These are phyloP conservation scores for Tigriopus japonicus DNA, from an alignment of 1,140 invertebrate genomes.

Conservation along the genomic window DNA sequence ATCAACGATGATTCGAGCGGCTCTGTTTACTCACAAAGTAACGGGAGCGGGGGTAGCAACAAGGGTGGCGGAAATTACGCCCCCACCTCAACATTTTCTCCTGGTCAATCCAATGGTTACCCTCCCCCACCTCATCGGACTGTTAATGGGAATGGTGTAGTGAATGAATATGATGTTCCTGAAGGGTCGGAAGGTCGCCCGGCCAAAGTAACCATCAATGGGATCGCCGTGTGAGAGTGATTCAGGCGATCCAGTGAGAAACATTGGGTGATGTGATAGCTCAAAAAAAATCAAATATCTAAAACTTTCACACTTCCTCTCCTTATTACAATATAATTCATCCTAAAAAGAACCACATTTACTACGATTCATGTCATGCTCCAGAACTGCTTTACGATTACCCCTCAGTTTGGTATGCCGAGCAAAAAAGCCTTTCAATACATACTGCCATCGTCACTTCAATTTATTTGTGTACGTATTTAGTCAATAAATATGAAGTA, in stretches of 20 bases:
- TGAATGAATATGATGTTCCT: conserved; percentile 9
- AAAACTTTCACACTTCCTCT: too few relatives aligned
- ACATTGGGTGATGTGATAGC: too few relatives aligned
- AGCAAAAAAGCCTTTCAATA: too few relatives aligned
- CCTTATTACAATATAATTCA: too few relatives aligned
- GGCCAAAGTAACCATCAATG: conserved; percentile 6
- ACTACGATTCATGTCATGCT: too few relatives aligned
- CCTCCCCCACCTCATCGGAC: neutral
- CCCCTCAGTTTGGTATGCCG: too few relatives aligned
- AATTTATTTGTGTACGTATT: too few relatives aligned
- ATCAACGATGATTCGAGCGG: conserved; percentile 11
- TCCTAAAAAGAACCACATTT: too few relatives aligned
- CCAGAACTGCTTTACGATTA: too few relatives aligned
- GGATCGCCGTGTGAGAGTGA: conserved; percentile 7
- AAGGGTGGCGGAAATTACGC: neutral
- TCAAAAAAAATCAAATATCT: too few relatives aligned
- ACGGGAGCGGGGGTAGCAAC: neutral
- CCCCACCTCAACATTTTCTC: neutral
- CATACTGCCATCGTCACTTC: too few relatives aligned
- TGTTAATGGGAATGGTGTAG: neutral
- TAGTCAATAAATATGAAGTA: too few relatives aligned
- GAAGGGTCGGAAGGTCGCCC: neutral
- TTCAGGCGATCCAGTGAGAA: neutral
- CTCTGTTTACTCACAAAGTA: neutral
- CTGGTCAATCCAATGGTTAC: neutral